phyloP scores from a whole-genome alignment of 2,888 invertebrate species.

The Cosmia pyralina region DNA sequence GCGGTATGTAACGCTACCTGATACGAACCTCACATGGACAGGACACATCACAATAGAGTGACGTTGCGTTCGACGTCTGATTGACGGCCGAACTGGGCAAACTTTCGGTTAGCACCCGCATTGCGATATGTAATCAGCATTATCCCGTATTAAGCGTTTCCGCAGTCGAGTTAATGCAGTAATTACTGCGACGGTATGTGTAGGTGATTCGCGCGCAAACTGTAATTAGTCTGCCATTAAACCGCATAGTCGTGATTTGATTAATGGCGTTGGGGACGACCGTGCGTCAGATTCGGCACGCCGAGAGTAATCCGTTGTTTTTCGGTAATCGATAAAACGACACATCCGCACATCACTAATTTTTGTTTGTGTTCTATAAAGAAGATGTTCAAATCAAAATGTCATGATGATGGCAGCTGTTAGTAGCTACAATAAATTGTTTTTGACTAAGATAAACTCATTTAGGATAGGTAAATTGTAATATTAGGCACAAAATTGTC shows the following conservation, averaged over 20 bases:
- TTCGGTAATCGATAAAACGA: constrained; percentile 74
- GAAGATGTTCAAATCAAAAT: constrained; percentile 32
- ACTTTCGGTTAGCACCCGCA: constrained; percentile 76
- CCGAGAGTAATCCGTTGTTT: constrained; percentile 72
- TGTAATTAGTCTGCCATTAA: constrained; percentile 89
- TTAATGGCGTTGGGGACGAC: constrained; percentile 77
- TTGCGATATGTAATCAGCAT: constrained; percentile 79
- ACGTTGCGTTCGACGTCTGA: constrained; percentile 72
- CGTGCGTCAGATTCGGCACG: constrained; percentile 67
- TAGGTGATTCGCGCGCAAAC: constrained; percentile 80
- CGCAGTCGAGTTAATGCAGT: constrained; percentile 78
- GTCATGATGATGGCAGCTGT: constrained; percentile 48
- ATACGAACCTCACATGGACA: constrained; percentile 56
- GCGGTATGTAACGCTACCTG: constrained; percentile 29
- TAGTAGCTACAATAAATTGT: constrained; percentile 36
- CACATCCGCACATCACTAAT: constrained; percentile 66
- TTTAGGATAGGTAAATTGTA: constrained; percentile 21
- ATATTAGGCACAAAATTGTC: constrained; percentile 27
- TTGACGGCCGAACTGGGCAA: constrained; percentile 74
- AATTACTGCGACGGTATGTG: constrained; percentile 77
- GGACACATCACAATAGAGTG: constrained; percentile 63
- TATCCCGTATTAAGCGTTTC: constrained; percentile 78
- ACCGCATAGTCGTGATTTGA: constrained; percentile 87
- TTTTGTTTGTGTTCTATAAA: constrained; percentile 27
- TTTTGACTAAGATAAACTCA: constrained; percentile 40